These are phyloP conservation scores for Echinops telfairi DNA, from an alignment of 2,113 vertebrate species.

Conservation along the genomic window DNA sequence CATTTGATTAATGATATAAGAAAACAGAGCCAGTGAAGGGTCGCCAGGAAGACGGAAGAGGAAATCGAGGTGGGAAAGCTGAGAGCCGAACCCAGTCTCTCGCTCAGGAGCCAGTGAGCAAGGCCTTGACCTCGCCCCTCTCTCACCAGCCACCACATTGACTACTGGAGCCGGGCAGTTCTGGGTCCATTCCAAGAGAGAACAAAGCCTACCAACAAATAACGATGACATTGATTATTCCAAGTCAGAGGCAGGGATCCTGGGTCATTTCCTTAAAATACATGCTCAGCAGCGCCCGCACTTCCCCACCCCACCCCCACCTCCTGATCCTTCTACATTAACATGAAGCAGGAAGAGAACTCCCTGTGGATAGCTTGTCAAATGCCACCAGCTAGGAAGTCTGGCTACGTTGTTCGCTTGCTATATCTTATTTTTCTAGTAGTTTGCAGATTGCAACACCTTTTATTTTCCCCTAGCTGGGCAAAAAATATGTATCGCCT, in stretches of 20 bases:
- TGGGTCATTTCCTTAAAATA: slow-evolving; percentile 63
- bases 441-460: slow-evolving; percentile 56
- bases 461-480: background rate
- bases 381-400: slow-evolving; percentile 66
- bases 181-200: slow-evolving; percentile 72
- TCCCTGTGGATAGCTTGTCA: slow-evolving; percentile 62
- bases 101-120: background rate
- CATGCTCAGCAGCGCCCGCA: slow-evolving; percentile 38
- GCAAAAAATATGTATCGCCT: slow-evolving; percentile 60
- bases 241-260: slow-evolving; percentile 45
- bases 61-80: background rate
- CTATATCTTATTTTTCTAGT: slow-evolving; percentile 56
- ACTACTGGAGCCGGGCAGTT: slow-evolving; percentile 22
- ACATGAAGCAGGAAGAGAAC: slow-evolving; percentile 45
- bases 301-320: background rate
- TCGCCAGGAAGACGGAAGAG: background rate
- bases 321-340: slow-evolving; percentile 33
- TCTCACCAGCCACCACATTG: slow-evolving; percentile 41
- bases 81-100: slow-evolving; percentile 51
- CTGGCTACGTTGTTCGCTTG: slow-evolving; percentile 44
- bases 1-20: slow-evolving; percentile 23
- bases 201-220: slow-evolving; percentile 67
- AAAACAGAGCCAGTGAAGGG: background rate
- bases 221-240: slow-evolving; percentile 64
- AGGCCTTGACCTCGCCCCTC: background rate